Evolutionary conservation across 2,888 invertebrate genomes (phyloP), one percentile per base, ranked within the genome.

Genomic region (Lasioglossum marginatum): DNA sequence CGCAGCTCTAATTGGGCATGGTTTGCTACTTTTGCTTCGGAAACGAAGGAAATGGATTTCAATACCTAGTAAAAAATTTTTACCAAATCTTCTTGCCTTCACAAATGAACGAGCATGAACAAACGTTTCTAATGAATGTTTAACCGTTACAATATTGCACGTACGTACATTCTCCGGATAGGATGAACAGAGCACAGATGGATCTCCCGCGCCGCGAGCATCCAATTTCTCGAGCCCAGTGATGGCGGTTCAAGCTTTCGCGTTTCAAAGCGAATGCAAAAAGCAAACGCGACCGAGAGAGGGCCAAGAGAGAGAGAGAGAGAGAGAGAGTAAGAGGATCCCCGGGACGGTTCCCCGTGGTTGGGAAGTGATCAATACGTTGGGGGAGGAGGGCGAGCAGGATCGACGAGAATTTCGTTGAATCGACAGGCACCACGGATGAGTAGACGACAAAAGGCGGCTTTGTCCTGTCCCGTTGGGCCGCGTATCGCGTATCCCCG

Each of bases 371-470:
- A 81, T 81, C 74, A 19, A 85, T 85, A 77, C 40, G 76, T 52
- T 45, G 37, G 16, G 45, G n/a, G 23, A 3, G 52, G n/a, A 3
- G 23, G 3, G 5, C 12, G 72, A 19, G 52, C 52, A 27, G 60
- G 57, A 85, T 81, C 85, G 86, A 86, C 48, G 48, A 43, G 78
- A 66, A 85, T 52, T 85, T 81, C 77, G 78, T 86, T 72, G 86
- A 86, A 86, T 79, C 86, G 79, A 48, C 70, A 71, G 81, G 27
- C 71, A 63, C 34, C 31, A 45, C 77, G 81, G 86, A 76, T 79
- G 78, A 86, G 78, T 71, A 79, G 73, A 72, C 82, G 63, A 75
- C 77, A 86, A 85, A 85, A 73, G 74, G 31, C 48, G 37, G 72
- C 79, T 86, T 85, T 85, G 78, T 85, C 60, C 66, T 75, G 71